A percentile compares a stretch with the other conserved stretches of the same genome.
phyloP scores from a whole-genome alignment of 2,113 vertebrate genomes.

The Takifugu flavidus region DNA sequence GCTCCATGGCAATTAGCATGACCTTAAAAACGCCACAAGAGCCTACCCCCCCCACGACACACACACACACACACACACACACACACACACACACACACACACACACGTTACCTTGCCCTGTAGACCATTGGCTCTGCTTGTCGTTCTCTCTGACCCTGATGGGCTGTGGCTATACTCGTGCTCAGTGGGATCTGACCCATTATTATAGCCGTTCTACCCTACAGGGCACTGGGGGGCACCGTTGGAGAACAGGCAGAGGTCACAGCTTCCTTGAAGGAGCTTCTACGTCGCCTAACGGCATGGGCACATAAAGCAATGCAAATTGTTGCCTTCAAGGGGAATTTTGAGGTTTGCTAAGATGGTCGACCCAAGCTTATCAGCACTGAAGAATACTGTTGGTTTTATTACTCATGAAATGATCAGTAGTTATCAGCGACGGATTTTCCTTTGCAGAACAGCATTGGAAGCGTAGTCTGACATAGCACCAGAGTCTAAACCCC shows the following conservation, averaged over 20 bases:
- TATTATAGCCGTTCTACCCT: constrained; percentile 41
- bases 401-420: too few species aligned
- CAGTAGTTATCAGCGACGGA: too few species aligned
- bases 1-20: constrained; percentile 75
- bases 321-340: constrained; percentile 11
- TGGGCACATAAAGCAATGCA: constrained; percentile 1
- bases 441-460: too few species aligned
- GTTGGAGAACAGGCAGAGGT: constrained; percentile 61
- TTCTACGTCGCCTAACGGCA: constrained; percentile 35
- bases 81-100: too few species aligned
- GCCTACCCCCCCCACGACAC: constrained; percentile 24
- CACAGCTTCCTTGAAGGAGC: constrained; percentile 46
- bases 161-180: constrained; percentile 45
- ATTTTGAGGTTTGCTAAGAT: constrained; percentile 18
- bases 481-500: background rate
- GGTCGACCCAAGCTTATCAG: background rate
- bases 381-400: too few species aligned
- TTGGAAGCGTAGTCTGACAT: background rate
- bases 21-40: constrained; percentile 72
- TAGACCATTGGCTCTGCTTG: constrained; percentile 44
- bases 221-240: constrained; percentile 43
- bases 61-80: constrained; percentile 3
- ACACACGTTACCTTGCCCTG: constrained; percentile 36
- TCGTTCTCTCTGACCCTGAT: constrained; percentile 61
- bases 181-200: constrained; percentile 61